phyloP scores from a whole-genome alignment of 2,797 vertebrate genomes.

The Erpetoichthys calabaricus region DNA sequence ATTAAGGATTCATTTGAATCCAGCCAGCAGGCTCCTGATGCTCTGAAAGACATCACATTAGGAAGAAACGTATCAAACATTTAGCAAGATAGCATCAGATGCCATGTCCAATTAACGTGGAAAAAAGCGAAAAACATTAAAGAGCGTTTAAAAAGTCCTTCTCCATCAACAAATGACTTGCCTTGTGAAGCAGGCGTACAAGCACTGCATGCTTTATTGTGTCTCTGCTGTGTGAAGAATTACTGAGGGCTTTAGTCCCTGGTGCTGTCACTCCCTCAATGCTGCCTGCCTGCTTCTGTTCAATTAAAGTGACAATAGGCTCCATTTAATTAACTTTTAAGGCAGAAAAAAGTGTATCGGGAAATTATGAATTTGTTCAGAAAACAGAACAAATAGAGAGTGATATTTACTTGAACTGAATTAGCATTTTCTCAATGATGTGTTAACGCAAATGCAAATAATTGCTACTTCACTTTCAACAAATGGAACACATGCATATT shows the following conservation, averaged over 20 bases:
- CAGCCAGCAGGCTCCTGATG: no score
- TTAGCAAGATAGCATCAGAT: background rate
- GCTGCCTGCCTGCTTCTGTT: background rate
- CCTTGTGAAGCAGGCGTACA: background rate
- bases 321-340: conserved; percentile 1
- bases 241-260: background rate
- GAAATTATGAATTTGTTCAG: no score
- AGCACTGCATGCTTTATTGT: background rate
- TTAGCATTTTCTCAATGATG: no score
- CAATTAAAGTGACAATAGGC: background rate
- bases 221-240: background rate
- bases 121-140: background rate
- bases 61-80: background rate
- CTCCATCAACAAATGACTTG: background rate
- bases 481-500: no score
- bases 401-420: no score
- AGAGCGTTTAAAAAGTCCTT: conserved; percentile 16
- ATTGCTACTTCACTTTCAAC: no score
- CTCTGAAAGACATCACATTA: background rate
- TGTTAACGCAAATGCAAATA: no score
- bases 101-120: background rate
- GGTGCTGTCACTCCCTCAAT: background rate
- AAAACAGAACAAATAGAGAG: no score
- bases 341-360: background rate
- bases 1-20: no score